Evolutionary conservation across 2,797 vertebrate genomes (phyloP), one percentile per base, ranked within the genome.

Genomic region (Cyprinodon diabolis): DNA sequence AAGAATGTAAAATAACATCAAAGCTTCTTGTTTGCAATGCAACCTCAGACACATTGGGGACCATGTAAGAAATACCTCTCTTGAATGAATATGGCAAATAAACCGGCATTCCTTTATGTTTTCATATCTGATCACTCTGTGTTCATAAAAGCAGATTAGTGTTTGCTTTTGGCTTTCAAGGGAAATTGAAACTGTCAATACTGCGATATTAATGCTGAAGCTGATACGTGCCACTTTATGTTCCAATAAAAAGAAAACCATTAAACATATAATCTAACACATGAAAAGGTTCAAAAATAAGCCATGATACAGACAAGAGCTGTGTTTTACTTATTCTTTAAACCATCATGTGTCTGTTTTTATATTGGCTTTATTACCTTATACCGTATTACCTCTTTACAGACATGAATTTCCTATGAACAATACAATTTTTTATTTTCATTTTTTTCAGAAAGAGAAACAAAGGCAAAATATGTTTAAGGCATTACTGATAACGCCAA

Each of bases 61-160:
- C 86, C 74, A 66, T 54, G 74, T 63, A 6, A 15, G 80, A 88
- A 86, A 79, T 84, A 81, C 69, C 74, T 72, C 75, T 89, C 79
- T 72, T 90, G 87, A 89, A 89, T 74, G 77, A 80, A 68, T 55
- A 66, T 57, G 43, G 57, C 81, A 90, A 86, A 85, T 76, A 83
- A 75, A 86, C 73, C 82, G 82, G 72, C 65, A 72, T 84, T 65
- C 76, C 63, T 91, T 87, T 79, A 56, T 52, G 19, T 72, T 87
- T 84, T 56, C 56, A 73, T 78, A 69, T 71, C 85, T 74, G 37
- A 74, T 63, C 73, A 79, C 68, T 82, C 66, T 76, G 69, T 49
- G 76, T 49, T 75, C 71, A 63, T 74, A 80, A 70, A 56, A 68
- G 75, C 67, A 1, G 49, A 62, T 71, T 74, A 45, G 54, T 4